Evolutionary conservation across 2,888 invertebrate species (phyloP).

Genomic region (Deilephila porcellus): DNA sequence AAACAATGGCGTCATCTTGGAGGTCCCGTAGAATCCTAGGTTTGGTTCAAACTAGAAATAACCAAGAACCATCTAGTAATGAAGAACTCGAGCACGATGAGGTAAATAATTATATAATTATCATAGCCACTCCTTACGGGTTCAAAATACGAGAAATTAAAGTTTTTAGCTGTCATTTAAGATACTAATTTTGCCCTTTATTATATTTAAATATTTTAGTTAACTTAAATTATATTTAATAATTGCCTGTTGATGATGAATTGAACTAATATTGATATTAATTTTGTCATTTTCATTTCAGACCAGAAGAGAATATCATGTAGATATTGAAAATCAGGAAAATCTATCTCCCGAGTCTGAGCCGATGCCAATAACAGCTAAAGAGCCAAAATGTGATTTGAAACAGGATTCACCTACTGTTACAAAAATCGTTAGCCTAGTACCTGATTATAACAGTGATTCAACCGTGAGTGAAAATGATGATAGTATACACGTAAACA

Average conservation of each 20-base stretch:
- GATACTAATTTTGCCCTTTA: neutral
- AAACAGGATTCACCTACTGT: too few relatives aligned
- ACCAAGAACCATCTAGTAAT: neutral
- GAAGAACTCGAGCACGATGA: neutral
- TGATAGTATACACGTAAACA: neutral
- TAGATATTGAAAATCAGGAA: conserved; percentile 1
- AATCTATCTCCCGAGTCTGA: neutral
- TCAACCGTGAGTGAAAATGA: conserved; percentile 12
- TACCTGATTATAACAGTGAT: conserved; percentile 3
- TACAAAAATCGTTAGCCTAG: too few relatives aligned
- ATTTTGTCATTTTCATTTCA: too few relatives aligned
- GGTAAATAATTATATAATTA: neutral
- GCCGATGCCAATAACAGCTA: neutral
- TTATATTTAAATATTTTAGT: too few relatives aligned
- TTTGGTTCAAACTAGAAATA: neutral
- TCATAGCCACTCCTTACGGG: neutral
- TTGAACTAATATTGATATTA: too few relatives aligned
- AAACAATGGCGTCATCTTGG: too few relatives aligned
- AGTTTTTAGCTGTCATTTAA: conserved; percentile 7
- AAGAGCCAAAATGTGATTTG: too few relatives aligned
- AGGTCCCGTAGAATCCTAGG: too few relatives aligned
- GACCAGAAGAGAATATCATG: neutral
- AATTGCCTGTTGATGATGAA: too few relatives aligned
- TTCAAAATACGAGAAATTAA: neutral
- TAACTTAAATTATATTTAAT: too few relatives aligned